phyloP scores from a whole-genome alignment of 2,113 vertebrate genomes.

The Ochotona curzoniae region DNA sequence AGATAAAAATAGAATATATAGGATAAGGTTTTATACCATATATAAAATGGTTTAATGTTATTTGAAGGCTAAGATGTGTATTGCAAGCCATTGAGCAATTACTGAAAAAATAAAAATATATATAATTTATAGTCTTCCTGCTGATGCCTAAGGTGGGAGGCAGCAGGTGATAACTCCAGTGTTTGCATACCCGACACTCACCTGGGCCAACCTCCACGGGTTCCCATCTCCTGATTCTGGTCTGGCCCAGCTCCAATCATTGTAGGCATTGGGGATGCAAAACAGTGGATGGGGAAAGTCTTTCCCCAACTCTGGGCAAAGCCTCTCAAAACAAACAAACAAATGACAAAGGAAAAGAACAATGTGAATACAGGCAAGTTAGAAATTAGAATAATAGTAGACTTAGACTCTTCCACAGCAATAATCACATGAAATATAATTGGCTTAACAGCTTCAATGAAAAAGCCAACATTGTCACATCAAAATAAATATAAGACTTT shows the following conservation, averaged over 20 bases:
- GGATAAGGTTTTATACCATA: not conserved
- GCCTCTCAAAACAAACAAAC: too few species aligned
- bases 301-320: too few species aligned
- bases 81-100: not conserved
- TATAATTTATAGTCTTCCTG: not conserved
- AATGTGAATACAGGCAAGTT: not conserved
- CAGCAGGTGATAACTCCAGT: too few species aligned
- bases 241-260: too few species aligned
- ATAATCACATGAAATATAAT: constrained; percentile 43
- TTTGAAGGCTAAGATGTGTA: constrained; percentile 20
- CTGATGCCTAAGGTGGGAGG: too few species aligned
- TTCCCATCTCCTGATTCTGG: too few species aligned
- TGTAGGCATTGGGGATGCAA: too few species aligned
- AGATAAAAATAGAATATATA: constrained; percentile 3
- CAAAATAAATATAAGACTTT: not conserved
- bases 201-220: too few species aligned
- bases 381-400: constrained; percentile 22
- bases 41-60: constrained; percentile 2
- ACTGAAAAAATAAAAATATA: constrained; percentile 48
- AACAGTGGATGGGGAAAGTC: too few species aligned
- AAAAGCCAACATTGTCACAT: not conserved
- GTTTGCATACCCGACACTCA: too few species aligned
- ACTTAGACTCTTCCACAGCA: not conserved
- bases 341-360: constrained; percentile 42
- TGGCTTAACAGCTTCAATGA: constrained; percentile 10